phyloP scores from a whole-genome alignment of 2,113 vertebrate species.

The Pollachius pollachius region DNA sequence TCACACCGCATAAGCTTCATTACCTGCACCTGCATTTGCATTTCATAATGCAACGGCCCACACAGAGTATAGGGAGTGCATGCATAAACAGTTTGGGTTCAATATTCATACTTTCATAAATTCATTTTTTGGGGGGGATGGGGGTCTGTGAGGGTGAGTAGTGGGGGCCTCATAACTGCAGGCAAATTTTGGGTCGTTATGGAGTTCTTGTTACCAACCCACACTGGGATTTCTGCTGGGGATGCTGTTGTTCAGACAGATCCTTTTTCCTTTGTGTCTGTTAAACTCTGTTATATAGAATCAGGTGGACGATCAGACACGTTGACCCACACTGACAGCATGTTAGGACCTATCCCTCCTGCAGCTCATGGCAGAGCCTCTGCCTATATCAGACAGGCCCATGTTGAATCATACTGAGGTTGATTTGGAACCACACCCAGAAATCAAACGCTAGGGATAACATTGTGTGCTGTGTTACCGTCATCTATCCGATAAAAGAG shows the following conservation, averaged over 20 bases:
- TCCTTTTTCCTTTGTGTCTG: not conserved
- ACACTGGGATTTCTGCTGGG: too few species aligned
- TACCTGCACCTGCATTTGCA: constrained; percentile 72
- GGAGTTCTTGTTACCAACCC: not conserved
- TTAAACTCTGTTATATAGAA: not conserved
- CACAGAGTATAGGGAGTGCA: constrained; percentile 52
- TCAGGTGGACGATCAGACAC: not conserved
- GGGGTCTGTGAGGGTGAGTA: not conserved
- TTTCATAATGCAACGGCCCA: constrained; percentile 61
- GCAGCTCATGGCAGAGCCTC: too few species aligned
- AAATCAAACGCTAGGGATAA: too few species aligned
- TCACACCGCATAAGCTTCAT: constrained; percentile 69
- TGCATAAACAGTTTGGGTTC: constrained; percentile 62
- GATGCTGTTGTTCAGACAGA: not conserved
- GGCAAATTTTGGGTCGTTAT: constrained; percentile 7
- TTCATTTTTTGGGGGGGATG: constrained; percentile 19
- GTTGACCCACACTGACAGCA: too few species aligned
- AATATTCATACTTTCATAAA: constrained; percentile 29
- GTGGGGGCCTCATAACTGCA: constrained; percentile 19
- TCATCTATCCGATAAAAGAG: too few species aligned
- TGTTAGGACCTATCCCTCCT: too few species aligned
- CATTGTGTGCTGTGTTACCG: too few species aligned
- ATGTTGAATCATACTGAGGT: too few species aligned
- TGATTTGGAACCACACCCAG: too few species aligned
- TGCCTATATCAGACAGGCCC: too few species aligned